Evolutionary conservation across 2,113 vertebrate species (phyloP).

Genomic region (Myocastor coypus): DNA sequence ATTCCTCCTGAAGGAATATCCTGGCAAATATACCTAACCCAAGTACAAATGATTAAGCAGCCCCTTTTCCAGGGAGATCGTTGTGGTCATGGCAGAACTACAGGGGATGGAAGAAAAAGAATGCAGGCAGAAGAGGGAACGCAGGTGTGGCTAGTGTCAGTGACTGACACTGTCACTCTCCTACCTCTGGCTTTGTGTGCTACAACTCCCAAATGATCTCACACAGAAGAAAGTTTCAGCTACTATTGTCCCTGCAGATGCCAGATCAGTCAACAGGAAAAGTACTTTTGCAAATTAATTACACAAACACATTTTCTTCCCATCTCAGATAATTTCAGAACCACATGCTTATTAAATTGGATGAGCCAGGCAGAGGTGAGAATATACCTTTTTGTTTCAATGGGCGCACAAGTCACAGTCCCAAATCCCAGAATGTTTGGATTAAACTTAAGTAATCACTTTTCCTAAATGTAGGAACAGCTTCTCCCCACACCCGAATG

Average conservation of each 20-base stretch:
- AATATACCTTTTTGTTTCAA: background rate
- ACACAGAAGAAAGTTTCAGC: background rate
- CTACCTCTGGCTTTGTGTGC: background rate
- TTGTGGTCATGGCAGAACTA: background rate
- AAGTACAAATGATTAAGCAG: constrained; percentile 37
- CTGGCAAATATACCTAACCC: constrained; percentile 73
- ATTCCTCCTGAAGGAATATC: constrained; percentile 80
- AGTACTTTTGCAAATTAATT: background rate
- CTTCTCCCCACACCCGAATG: background rate
- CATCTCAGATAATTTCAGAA: background rate
- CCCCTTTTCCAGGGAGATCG: background rate
- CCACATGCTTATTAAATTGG: background rate
- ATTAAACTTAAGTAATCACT: background rate
- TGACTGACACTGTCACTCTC: too few species aligned
- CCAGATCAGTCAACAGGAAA: background rate
- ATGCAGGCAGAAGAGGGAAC: background rate
- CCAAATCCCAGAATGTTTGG: background rate
- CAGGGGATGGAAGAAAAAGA: background rate
- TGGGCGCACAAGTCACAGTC: background rate
- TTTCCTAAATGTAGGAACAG: constrained; percentile 43
- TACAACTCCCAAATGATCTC: background rate
- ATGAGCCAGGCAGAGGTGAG: background rate
- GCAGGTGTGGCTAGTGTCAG: background rate
- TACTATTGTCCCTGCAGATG: background rate
- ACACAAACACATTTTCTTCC: background rate